Evolutionary conservation across 2,113 vertebrate genomes (phyloP).

Genomic region (Tauraco erythrolophus): DNA sequence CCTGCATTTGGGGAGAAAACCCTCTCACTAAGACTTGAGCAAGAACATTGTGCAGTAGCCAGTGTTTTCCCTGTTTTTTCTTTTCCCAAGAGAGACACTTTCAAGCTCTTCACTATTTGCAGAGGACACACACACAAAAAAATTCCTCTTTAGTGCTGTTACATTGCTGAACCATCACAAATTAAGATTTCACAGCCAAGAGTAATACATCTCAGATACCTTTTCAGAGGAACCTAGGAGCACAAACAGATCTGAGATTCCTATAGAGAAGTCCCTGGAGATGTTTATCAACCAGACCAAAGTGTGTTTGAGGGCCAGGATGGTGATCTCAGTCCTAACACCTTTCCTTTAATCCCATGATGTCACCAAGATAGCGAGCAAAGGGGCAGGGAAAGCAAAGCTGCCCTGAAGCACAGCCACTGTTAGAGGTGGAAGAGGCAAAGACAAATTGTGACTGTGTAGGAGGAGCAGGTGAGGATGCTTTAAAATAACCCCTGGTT

Average conservation of each 20-base stretch:
- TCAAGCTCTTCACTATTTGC: neutral
- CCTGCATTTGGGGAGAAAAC: neutral
- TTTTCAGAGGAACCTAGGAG: neutral
- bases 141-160: neutral
- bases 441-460: neutral
- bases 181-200: neutral
- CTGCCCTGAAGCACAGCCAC: neutral
- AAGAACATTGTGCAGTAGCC: neutral
- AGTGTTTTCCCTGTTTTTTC: accelerated
- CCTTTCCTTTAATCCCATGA: neutral
- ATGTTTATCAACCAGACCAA: neutral
- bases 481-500: neutral
- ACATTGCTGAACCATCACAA: neutral
- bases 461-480: neutral
- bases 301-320: neutral
- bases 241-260: neutral
- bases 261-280: neutral
- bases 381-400: neutral
- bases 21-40: neutral
- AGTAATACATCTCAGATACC: neutral
- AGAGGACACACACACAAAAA: neutral
- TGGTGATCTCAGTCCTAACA: neutral
- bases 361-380: neutral
- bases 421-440: neutral
- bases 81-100: neutral